phyloP scores from a whole-genome alignment of 2,113 vertebrate genomes.

The Typhlomys cinereus region DNA sequence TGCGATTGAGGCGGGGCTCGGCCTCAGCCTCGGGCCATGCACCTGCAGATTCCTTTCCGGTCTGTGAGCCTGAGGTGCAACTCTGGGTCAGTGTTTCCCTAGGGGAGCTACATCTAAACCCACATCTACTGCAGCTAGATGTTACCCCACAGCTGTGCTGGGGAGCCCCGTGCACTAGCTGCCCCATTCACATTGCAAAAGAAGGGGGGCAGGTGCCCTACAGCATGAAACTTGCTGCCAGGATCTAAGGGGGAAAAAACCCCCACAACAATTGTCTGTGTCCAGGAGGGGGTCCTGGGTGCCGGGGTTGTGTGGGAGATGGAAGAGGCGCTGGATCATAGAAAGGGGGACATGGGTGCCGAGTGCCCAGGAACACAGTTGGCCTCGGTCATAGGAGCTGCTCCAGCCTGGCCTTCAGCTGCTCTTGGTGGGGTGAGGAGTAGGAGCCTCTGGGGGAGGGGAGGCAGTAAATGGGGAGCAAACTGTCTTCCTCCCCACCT shows the following conservation, averaged over 20 bases:
- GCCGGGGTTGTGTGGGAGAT: not conserved
- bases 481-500: not conserved
- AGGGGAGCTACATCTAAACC: not conserved
- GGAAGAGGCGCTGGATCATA: not conserved
- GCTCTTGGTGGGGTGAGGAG: not conserved
- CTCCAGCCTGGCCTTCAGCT: not conserved
- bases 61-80: not conserved
- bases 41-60: not conserved
- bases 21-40: no score
- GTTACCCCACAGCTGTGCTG: no score
- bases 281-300: not conserved
- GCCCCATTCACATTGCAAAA: not conserved
- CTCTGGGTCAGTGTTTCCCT: not conserved
- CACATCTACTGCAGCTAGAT: not conserved
- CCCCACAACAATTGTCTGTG: not conserved
- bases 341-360: not conserved
- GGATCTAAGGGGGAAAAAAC: not conserved
- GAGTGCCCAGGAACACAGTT: not conserved
- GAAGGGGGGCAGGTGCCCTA: no score
- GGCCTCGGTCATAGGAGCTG: not conserved
- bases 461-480: not conserved
- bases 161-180: no score
- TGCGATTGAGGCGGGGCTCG: not conserved
- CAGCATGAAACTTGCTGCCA: no score
- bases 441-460: not conserved